Evolutionary conservation across 2,113 vertebrate species (phyloP), one percentile per base, ranked within the genome.

Genomic region (Brachirus orientalis): DNA sequence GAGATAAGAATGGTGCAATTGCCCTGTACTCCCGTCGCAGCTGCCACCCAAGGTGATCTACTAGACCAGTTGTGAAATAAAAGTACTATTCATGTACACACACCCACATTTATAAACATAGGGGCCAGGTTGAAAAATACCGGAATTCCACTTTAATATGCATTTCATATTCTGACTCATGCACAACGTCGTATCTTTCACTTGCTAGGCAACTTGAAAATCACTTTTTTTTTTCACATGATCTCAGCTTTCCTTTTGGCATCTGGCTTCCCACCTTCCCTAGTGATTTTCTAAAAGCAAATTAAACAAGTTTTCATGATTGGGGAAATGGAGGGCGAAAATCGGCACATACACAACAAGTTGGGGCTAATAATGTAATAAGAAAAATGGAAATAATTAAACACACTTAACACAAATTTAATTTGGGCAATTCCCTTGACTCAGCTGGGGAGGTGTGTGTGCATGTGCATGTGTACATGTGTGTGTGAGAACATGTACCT

Each of bases 361-460:
- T 66, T 43, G 22, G 60, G 76, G 44, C 71, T 12, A 46, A 81
- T 71, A 68, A 64, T 69, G 69, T 74, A 71, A 80, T 75, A 79
- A 72, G 78, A 79, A 75, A 86, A 90, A 82, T 79, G 81, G 77
- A 87, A 89, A 86, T 89, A 83, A 91, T 89, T 88, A 82, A 87
- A 83, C 84, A 81, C 80, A 84, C 82, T 86, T 86, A 85, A 75
- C 85, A 63, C 73, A 79, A 72, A 89, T 92, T 91, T 86, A 87
- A 90, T 91, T 91, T 80, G 78, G 57, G 51, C 65, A 45, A 85
- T 86, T 91, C 90, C 92, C 89, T 67, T 1, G 79, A 47, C 82
- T 78, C 56, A 0, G 72, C 65, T 44, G 72, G 66, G 65, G 73
- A 50, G 67, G 69, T 79, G 76, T 45, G 17, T 47, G 59, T 17